Percentiles rank a stretch among this genome's conserved stretches.
phyloP scores from a whole-genome alignment of 2,888 invertebrate genomes.

The Carterocephalus palaemon region DNA sequence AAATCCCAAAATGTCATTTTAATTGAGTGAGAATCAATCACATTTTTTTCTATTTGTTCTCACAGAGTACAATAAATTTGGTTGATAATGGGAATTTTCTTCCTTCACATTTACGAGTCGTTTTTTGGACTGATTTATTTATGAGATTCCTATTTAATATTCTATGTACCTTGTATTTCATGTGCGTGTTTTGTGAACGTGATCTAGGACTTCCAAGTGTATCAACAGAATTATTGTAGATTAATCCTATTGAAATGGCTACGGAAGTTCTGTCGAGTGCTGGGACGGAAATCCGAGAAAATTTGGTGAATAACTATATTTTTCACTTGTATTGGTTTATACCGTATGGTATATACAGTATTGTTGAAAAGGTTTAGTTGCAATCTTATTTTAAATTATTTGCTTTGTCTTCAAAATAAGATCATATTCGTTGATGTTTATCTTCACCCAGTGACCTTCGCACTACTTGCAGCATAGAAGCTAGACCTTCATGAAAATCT shows the following conservation, averaged over 20 bases:
- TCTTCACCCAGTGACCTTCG: slow-evolving; percentile 24
- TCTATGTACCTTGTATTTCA: too few species aligned
- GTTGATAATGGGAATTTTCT: too few species aligned
- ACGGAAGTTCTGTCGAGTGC: slow-evolving; percentile 52
- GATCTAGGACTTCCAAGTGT: too few species aligned
- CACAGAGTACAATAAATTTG: too few species aligned
- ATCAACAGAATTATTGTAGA: not conserved
- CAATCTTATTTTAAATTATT: too few species aligned
- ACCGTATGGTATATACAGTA: not conserved
- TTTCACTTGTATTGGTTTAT: slow-evolving; percentile 12
- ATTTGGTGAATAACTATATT: slow-evolving; percentile 59
- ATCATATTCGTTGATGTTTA: slow-evolving; percentile 10
- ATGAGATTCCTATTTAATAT: too few species aligned
- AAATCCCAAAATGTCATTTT: too few species aligned
- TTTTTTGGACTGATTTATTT: too few species aligned
- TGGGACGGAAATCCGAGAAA: slow-evolving; percentile 62
- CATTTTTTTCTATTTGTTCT: not conserved
- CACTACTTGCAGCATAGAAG: slow-evolving; percentile 14
- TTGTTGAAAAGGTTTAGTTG: not conserved
- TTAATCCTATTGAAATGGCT: slow-evolving; percentile 44
- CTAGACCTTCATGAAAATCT: not conserved
- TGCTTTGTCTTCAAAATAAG: too few species aligned
- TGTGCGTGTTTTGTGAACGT: slow-evolving; percentile 3
- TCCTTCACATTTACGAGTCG: too few species aligned
- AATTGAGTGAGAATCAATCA: not conserved